Percentiles rank a stretch among this genome's conserved stretches.
These are phyloP conservation scores for Callopanchax toddi DNA, from an alignment of 2,113 vertebrate genomes.

Conservation along the genomic window DNA sequence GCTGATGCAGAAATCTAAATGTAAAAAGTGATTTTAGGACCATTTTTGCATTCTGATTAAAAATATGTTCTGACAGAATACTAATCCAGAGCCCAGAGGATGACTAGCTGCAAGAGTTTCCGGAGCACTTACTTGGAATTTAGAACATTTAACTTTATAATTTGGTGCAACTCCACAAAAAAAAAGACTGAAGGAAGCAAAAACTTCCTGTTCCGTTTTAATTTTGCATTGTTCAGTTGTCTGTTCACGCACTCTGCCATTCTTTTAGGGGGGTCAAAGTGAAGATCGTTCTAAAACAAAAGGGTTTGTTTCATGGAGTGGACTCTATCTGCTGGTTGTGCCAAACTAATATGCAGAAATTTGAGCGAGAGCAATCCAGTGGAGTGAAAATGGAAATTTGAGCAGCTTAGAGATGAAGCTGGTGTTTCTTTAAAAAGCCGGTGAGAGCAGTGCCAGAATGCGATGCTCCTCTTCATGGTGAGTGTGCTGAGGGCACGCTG, in stretches of 20 bases:
- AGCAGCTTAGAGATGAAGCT: slow-evolving; percentile 68
- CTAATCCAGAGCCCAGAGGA: slow-evolving; percentile 10
- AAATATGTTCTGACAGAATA: neutral
- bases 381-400: slow-evolving; percentile 70
- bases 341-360: slow-evolving; percentile 60
- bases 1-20: slow-evolving; percentile 10
- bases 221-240: slow-evolving; percentile 57
- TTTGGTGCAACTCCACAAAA: slow-evolving; percentile 37
- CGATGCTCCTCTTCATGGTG: slow-evolving; percentile 36
- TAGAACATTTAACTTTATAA: slow-evolving; percentile 43
- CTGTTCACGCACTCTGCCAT: slow-evolving; percentile 65
- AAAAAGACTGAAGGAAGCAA: slow-evolving; percentile 9
- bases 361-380: slow-evolving; percentile 63
- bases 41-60: slow-evolving; percentile 14
- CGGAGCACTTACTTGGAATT: slow-evolving; percentile 28
- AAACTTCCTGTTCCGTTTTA: slow-evolving; percentile 3
- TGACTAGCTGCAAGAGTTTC: slow-evolving; percentile 33
- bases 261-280: slow-evolving; percentile 38
- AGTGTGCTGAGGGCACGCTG: slow-evolving; percentile 18
- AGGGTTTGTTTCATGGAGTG: slow-evolving; percentile 62
- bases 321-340: slow-evolving; percentile 55
- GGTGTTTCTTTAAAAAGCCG: slow-evolving; percentile 56
- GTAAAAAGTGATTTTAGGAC: neutral
- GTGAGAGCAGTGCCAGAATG: slow-evolving; percentile 57
- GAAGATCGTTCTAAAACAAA: slow-evolving; percentile 68